Percentiles rank a stretch among this genome's conserved stretches.
These are phyloP conservation scores for Epizoanthus rinbou DNA, from an alignment of 92 coral and sea anemone genomes.

Conservation along the genomic window DNA sequence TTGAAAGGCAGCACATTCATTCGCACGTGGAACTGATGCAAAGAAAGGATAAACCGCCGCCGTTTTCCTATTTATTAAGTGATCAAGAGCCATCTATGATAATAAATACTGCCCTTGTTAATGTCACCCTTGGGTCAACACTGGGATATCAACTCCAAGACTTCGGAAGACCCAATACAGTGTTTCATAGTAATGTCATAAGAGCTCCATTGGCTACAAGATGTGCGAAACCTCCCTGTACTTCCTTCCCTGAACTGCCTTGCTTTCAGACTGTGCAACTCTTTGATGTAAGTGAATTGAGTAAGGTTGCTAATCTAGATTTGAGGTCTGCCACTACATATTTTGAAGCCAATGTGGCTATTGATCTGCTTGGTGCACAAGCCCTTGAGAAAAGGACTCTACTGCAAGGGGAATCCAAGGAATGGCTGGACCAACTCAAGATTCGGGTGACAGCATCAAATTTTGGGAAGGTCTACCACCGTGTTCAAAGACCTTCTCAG, in stretches of 20 bases:
- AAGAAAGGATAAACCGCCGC: conserved; percentile 54
- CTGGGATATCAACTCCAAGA: conserved; percentile 41
- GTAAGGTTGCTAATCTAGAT: conserved; percentile 32
- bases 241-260: conserved; percentile 50
- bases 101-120: conserved; percentile 7
- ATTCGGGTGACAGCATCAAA: conserved; percentile 57
- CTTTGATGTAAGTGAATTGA: conserved; percentile 36
- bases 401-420: conserved; percentile 49
- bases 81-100: conserved; percentile 54
- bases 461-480: conserved; percentile 54
- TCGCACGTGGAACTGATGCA: conserved; percentile 22
- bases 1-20: conserved; percentile 19
- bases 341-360: conserved; percentile 13
- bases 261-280: conserved; percentile 20
- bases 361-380: conserved; percentile 36
- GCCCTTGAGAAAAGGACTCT: conserved; percentile 51
- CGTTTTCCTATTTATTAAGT: conserved; percentile 57
- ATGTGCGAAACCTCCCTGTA: conserved; percentile 40
- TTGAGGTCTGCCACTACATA: conserved; percentile 31
- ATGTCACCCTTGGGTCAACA: too few species aligned
- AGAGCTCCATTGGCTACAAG: conserved; percentile 1
- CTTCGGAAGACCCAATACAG: conserved; percentile 59
- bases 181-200: conserved; percentile 34
- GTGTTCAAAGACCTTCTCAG: conserved; percentile 53
- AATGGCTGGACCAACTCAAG: conserved; percentile 53